These are phyloP conservation scores for Helostoma temminkii DNA, from an alignment of 2,797 vertebrate genomes.

Conservation along the genomic window DNA sequence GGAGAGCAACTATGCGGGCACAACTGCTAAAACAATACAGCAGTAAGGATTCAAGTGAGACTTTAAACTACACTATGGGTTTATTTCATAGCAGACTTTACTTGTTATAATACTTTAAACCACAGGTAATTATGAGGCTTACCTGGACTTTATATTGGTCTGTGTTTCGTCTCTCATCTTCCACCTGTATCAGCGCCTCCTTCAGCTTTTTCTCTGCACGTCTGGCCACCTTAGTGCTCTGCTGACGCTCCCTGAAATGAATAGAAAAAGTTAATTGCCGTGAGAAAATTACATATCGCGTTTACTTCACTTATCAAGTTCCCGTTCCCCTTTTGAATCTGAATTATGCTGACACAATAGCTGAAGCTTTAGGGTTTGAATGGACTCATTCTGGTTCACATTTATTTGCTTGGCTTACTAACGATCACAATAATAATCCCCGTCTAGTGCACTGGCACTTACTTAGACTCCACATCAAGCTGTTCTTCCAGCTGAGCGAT, in stretches of 20 bases:
- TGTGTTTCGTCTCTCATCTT: conserved; percentile 92
- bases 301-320: too few relatives aligned
- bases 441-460: conserved; percentile 19
- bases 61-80: background rate
- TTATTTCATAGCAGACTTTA: too few relatives aligned
- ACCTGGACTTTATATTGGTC: conserved; percentile 97
- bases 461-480: conserved; percentile 93
- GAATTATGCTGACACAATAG: too few relatives aligned
- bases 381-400: too few relatives aligned
- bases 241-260: conserved; percentile 89
- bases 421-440: background rate
- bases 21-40: background rate
- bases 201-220: conserved; percentile 96
- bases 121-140: background rate
- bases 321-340: too few relatives aligned
- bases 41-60: conserved; percentile 3
- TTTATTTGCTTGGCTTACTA: background rate
- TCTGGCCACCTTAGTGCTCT: conserved; percentile 88
- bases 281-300: too few relatives aligned
- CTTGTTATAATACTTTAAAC: too few relatives aligned
- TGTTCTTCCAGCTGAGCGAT: conserved; percentile 92
- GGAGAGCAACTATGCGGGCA: background rate
- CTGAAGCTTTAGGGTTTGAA: too few relatives aligned
- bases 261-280: background rate
- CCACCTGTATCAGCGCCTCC: conserved; percentile 92